These are phyloP conservation scores for Calcarius lapponicus DNA, from an alignment of 2,797 vertebrate species.

Conservation along the genomic window DNA sequence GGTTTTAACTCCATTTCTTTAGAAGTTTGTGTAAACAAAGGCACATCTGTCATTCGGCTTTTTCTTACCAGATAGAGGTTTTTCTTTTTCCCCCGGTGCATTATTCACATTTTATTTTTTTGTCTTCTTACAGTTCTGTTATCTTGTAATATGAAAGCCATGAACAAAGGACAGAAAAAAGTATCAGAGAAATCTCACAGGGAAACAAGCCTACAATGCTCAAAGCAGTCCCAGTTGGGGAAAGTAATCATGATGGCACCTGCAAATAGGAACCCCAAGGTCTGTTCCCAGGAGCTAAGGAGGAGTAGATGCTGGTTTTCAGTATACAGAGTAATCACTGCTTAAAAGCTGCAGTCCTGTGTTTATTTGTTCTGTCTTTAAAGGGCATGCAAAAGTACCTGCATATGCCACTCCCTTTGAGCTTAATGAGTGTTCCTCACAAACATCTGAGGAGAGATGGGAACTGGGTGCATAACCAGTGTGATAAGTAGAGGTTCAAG, in stretches of 20 bases:
- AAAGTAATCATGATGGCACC: neutral
- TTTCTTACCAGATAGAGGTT: neutral
- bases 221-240: neutral
- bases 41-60: neutral
- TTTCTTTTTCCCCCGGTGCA: conserved; percentile 34
- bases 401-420: conserved; percentile 4
- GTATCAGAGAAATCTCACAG: neutral
- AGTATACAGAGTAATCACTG: neutral
- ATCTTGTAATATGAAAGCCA: neutral
- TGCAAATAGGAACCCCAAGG: neutral
- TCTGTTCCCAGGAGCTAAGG: conserved; percentile 5
- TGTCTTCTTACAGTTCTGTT: neutral
- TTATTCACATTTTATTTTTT: neutral
- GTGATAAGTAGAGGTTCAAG: neutral
- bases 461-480: neutral
- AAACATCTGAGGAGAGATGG: neutral
- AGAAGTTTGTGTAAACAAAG: conserved; percentile 34
- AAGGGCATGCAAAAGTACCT: neutral
- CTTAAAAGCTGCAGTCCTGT: neutral
- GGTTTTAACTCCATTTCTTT: conserved; percentile 3
- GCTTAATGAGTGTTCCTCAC: neutral
- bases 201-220: conserved; percentile 12
- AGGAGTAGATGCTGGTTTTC: conserved; percentile 4
- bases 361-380: conserved; percentile 40
- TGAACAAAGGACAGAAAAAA: neutral